A percentile compares a stretch with the other conserved stretches of the same genome.
Conservation (phyloP, 2,113 vertebrate species). For the Pardalotus punctatus region DNA sequence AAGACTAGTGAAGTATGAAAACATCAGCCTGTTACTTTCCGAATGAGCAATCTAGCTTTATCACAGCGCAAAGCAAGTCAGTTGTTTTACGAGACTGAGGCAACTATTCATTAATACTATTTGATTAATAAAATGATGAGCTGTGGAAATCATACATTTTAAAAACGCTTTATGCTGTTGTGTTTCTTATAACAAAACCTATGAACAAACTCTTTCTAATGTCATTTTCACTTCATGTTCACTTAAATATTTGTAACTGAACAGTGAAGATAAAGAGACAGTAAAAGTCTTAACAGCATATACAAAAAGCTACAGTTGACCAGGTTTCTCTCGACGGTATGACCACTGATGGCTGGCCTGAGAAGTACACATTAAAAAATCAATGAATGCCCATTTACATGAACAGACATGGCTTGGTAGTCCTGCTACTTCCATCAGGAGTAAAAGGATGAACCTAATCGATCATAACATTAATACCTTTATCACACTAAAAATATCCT, state of each 20-base stretch:
- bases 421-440: background rate
- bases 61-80: background rate
- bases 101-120: background rate
- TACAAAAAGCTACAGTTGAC: background rate
- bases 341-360: rapidly evolving
- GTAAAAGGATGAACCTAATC: background rate
- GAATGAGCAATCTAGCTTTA: background rate
- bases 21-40: background rate
- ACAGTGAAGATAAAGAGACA: background rate
- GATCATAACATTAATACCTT: background rate
- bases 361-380: background rate
- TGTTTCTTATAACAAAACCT: background rate
- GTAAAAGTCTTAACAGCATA: background rate
- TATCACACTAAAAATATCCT: background rate
- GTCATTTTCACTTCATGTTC: background rate
- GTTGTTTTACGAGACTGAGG: background rate
- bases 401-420: background rate
- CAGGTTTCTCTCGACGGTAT: background rate
- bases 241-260: background rate
- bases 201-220: background rate
- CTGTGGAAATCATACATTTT: background rate
- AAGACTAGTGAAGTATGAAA: background rate
- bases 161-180: background rate
- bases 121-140: background rate
- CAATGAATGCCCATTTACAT: background rate